phyloP scores from a whole-genome alignment of 2,113 vertebrate species.

The Toxostoma redivivum region DNA sequence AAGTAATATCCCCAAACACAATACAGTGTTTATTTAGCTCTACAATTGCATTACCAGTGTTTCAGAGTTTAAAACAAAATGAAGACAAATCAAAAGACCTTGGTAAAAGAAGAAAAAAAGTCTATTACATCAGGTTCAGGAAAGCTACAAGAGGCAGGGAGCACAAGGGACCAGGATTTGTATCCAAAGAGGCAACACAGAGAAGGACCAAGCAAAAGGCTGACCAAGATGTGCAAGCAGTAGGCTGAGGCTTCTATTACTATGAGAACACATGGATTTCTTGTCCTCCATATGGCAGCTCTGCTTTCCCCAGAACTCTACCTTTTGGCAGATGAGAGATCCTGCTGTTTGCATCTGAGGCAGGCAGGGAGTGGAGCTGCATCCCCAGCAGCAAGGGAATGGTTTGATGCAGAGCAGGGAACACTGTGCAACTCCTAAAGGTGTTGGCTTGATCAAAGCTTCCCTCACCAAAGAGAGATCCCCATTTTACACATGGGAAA shows the following conservation, averaged over 20 bases:
- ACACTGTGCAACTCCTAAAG: not conserved
- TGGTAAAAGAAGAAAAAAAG: not conserved
- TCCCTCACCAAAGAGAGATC: not conserved
- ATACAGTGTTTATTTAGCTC: slow-evolving; percentile 42
- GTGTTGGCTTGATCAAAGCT: slow-evolving; percentile 25
- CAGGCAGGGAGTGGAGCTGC: not conserved
- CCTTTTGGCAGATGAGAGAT: slow-evolving; percentile 22
- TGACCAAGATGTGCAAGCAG: not conserved
- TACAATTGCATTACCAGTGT: slow-evolving; percentile 32
- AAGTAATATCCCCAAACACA: slow-evolving; percentile 49
- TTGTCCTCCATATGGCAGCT: not conserved
- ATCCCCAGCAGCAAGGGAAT: not conserved
- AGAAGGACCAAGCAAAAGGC: not conserved
- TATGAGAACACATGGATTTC: not conserved
- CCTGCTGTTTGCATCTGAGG: not conserved
- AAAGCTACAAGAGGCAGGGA: not conserved
- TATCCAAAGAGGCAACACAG: accelerated
- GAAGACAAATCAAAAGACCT: slow-evolving; percentile 42
- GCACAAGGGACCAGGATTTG: not conserved
- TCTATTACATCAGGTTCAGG: not conserved
- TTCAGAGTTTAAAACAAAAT: slow-evolving; percentile 53
- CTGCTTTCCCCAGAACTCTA: not conserved
- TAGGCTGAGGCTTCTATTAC: not conserved
- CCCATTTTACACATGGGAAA: not conserved
- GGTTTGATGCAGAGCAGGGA: not conserved